Conservation (phyloP, 2,888 invertebrate species). For the Anoncus sp. region DNA sequence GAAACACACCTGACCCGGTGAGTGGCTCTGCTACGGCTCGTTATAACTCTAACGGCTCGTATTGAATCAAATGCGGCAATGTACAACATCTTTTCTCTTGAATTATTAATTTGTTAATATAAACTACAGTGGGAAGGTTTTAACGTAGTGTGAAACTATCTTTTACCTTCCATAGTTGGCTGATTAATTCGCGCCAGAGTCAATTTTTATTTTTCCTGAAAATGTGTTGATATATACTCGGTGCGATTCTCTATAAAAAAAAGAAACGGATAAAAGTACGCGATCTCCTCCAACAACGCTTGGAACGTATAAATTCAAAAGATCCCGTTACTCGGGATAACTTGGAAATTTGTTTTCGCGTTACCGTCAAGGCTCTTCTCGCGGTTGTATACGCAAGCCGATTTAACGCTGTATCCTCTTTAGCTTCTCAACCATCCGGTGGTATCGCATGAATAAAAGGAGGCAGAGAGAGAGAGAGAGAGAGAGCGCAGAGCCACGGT, state of each 20-base stretch:
- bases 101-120: too few relatives aligned
- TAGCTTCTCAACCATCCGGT: conserved; percentile 9
- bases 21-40: conserved; percentile 8
- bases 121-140: too few relatives aligned
- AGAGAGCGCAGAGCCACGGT: background rate
- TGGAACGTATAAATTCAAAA: background rate
- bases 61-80: too few relatives aligned
- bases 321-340: conserved; percentile 10
- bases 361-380: background rate
- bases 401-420: conserved; percentile 23
- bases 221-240: too few relatives aligned
- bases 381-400: background rate
- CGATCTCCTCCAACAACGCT: background rate
- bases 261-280: background rate
- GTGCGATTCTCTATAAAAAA: too few relatives aligned
- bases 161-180: background rate
- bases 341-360: background rate
- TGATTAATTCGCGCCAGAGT: background rate
- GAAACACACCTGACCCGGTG: conserved; percentile 42
- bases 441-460: conserved; percentile 27
- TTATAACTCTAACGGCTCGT: conserved; percentile 14
- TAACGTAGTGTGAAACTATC: too few relatives aligned
- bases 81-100: too few relatives aligned
- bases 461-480: background rate
- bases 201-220: background rate